These are phyloP conservation scores for Psilopsiagon aymara DNA, from an alignment of 2,113 vertebrate genomes.

Conservation along the genomic window DNA sequence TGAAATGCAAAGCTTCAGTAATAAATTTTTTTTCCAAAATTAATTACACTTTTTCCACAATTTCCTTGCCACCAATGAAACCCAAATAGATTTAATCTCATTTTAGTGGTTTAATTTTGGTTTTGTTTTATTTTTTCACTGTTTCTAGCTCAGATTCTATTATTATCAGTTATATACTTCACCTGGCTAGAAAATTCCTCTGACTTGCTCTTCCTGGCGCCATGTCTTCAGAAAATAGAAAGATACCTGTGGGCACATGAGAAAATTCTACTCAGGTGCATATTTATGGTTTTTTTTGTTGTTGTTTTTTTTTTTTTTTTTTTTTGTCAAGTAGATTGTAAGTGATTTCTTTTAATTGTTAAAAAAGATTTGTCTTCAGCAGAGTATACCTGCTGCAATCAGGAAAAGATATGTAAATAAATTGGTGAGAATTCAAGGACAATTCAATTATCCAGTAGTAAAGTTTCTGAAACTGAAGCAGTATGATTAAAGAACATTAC, in stretches of 20 bases:
- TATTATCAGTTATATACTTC: not conserved
- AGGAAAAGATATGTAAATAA: not conserved
- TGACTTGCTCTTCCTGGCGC: not conserved
- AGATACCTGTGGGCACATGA: not conserved
- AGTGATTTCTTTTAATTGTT: not conserved
- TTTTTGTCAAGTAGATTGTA: not conserved
- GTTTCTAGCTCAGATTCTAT: not conserved
- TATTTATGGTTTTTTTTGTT: not conserved
- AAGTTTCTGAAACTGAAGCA: not conserved
- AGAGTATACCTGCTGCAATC: not conserved
- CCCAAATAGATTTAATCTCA: not conserved
- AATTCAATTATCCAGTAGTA: not conserved
- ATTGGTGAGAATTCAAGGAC: not conserved
- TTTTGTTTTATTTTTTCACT: not conserved
- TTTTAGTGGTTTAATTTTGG: not conserved
- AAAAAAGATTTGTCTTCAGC: not conserved
- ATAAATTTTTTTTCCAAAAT: too few relatives aligned
- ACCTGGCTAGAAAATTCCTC: not conserved
- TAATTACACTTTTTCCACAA: not conserved
- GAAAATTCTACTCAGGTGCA: not conserved
- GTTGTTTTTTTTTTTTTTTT: not conserved
- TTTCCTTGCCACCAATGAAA: not conserved
- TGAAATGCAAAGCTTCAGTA: not conserved
- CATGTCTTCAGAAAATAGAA: not conserved
- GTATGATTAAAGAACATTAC: not conserved